phyloP scores from a whole-genome alignment of 2,113 vertebrate genomes.

The Prochilodus magdalenae region DNA sequence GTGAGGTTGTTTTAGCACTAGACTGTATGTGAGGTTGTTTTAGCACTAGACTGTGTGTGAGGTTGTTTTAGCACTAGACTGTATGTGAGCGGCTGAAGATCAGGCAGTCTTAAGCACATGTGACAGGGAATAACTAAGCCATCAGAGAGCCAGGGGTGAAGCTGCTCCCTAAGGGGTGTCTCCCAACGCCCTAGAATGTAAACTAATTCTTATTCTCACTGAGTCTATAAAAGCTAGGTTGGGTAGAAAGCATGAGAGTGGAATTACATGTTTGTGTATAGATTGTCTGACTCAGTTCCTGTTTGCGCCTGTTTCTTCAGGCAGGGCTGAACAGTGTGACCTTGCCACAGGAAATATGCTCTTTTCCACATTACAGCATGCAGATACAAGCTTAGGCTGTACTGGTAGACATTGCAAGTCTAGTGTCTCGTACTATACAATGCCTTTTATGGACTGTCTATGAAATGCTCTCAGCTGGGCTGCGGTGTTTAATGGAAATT shows the following conservation, averaged over 20 bases:
- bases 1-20: too few species aligned
- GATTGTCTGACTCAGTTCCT: not conserved
- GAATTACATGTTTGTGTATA: not conserved
- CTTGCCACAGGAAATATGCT: not conserved
- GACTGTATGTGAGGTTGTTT: too few species aligned
- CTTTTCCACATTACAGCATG: not conserved
- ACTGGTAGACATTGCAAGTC: not conserved
- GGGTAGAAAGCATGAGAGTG: not conserved
- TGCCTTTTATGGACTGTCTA: not conserved
- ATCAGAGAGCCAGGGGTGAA: not conserved
- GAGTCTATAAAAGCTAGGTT: not conserved
- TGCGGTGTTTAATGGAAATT: too few species aligned
- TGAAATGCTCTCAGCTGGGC: too few species aligned
- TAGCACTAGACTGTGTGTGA: too few species aligned
- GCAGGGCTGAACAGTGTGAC: conserved; percentile 17
- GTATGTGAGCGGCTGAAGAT: not conserved
- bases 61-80: too few species aligned
- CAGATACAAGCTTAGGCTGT: not conserved
- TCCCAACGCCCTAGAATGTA: not conserved
- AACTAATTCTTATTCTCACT: not conserved
- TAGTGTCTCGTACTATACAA: not conserved
- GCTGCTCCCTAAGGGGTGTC: not conserved
- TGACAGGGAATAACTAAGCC: not conserved
- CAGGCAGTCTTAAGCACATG: not conserved
- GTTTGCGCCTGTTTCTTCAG: not conserved